Conservation (phyloP, 2,113 vertebrate species). For the Menura novaehollandiae region DNA sequence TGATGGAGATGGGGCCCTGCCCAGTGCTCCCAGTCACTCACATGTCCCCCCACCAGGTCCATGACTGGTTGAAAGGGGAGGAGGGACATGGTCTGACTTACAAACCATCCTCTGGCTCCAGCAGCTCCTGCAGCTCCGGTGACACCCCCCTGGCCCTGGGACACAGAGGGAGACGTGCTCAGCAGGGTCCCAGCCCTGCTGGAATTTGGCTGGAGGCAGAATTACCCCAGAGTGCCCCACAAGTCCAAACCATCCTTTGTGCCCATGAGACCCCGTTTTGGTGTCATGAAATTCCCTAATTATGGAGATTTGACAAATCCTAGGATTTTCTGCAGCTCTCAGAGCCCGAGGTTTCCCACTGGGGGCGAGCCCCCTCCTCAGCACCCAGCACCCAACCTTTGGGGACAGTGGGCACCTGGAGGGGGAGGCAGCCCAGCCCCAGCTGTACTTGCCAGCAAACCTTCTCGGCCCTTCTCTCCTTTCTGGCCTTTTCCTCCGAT, state of each 20-base stretch:
- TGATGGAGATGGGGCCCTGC: accelerated
- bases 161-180: background rate
- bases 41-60: accelerated
- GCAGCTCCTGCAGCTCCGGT: constrained; percentile 71
- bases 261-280: background rate
- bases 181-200: background rate
- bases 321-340: background rate
- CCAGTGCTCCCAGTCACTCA: background rate
- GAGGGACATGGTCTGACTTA: background rate
- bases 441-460: constrained; percentile 74
- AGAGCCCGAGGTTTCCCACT: background rate
- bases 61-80: accelerated
- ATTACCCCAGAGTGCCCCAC: background rate
- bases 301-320: background rate
- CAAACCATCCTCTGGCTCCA: constrained; percentile 74
- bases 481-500: constrained; percentile 73
- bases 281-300: background rate
- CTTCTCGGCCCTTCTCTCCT: constrained; percentile 80
- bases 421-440: background rate
- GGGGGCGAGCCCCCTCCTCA: accelerated
- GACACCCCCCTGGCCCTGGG: constrained; percentile 79
- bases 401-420: background rate
- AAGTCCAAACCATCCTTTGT: background rate
- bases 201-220: background rate
- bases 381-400: background rate